A percentile compares a stretch with the other conserved stretches of the same genome.
phyloP scores from a whole-genome alignment of 1,140 invertebrate species.

The Pogonus chalceus region DNA sequence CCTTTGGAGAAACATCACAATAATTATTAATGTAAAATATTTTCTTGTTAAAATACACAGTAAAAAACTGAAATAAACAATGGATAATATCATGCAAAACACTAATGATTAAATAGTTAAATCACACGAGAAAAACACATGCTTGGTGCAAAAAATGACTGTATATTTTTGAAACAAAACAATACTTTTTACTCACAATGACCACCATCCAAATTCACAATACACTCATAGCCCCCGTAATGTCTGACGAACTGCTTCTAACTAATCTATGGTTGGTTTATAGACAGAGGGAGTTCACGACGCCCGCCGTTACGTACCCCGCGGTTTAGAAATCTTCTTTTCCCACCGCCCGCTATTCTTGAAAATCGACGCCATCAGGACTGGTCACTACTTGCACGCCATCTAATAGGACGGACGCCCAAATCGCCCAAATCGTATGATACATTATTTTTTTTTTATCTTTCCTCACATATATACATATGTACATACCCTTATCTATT shows the following conservation, averaged over 20 bases:
- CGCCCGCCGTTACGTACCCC: no score
- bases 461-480: no score
- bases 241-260: background rate
- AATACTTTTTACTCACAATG: background rate
- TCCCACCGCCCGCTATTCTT: no score
- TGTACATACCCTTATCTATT: no score
- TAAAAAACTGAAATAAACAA: background rate
- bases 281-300: no score
- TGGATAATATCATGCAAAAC: background rate
- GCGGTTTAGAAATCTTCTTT: no score
- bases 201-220: background rate
- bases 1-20: background rate
- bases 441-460: no score
- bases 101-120: background rate
- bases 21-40: background rate
- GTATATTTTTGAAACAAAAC: background rate
- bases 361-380: no score
- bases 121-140: background rate
- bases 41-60: background rate
- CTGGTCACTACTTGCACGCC: no score
- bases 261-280: conserved; percentile 1
- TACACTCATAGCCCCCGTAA: background rate
- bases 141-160: no score
- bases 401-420: no score
- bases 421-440: no score